Conservation (phyloP, 2,888 invertebrate species). For the Argyresthia albistria region DNA sequence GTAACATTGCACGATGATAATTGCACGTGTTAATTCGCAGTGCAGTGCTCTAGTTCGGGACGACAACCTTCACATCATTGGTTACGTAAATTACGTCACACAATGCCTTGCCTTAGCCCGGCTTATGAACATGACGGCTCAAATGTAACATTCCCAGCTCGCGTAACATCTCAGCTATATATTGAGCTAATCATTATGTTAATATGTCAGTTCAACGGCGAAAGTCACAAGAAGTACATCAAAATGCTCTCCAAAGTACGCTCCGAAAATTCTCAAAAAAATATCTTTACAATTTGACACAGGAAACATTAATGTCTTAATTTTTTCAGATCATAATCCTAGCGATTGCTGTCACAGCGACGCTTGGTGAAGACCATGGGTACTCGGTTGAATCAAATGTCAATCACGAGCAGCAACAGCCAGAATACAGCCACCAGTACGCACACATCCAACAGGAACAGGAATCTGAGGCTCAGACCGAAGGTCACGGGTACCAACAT, state of each 20-base stretch:
- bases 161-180: constrained; percentile 70
- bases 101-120: constrained; percentile 35
- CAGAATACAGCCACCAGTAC: background rate
- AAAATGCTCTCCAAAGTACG: constrained; percentile 61
- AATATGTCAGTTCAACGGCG: constrained; percentile 65
- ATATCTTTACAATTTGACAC: no score
- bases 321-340: constrained; percentile 40
- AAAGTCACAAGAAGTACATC: constrained; percentile 62
- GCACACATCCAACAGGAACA: background rate
- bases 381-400: constrained; percentile 29
- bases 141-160: constrained; percentile 63
- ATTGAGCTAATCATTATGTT: constrained; percentile 65
- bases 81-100: constrained; percentile 67
- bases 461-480: background rate
- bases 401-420: constrained; percentile 26
- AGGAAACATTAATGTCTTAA: constrained; percentile 7
- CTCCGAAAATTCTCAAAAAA: constrained; percentile 9
- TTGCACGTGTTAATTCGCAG: background rate
- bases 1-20: background rate
- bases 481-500: background rate
- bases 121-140: constrained; percentile 52
- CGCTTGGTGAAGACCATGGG: constrained; percentile 34
- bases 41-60: constrained; percentile 12
- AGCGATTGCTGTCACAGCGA: constrained; percentile 26
- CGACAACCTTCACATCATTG: constrained; percentile 58